These are phyloP conservation scores for Embidobia sp. DNA, from an alignment of 2,888 invertebrate species.

Conservation along the genomic window DNA sequence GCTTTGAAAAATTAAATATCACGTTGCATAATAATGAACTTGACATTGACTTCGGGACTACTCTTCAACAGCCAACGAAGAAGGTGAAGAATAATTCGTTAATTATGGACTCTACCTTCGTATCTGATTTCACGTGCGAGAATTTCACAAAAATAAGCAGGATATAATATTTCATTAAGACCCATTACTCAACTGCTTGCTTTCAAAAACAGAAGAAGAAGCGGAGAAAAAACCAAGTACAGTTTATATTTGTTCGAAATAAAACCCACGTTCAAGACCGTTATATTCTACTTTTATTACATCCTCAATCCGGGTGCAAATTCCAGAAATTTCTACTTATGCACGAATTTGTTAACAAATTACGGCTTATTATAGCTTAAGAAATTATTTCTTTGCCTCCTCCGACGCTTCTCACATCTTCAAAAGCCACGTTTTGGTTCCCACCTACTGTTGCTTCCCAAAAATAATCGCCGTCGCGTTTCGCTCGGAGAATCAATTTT, in stretches of 20 bases:
- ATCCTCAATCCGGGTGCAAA: constrained; percentile 12
- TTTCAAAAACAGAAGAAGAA: background rate
- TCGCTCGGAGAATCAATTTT: constrained; percentile 29
- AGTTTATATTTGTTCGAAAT: constrained; percentile 16
- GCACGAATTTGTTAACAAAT: constrained; percentile 32
- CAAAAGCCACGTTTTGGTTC: no score
- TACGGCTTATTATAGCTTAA: no score
- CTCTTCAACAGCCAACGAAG: background rate
- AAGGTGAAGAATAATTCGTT: background rate
- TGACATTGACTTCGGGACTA: background rate
- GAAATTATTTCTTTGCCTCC: no score
- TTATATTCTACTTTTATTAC: constrained; percentile 31
- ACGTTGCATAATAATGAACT: background rate
- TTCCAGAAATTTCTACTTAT: constrained; percentile 9
- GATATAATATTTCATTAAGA: constrained; percentile 23
- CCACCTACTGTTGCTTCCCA: no score
- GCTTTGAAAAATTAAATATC: background rate
- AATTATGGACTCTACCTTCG: background rate
- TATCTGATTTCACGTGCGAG: constrained; percentile 4
- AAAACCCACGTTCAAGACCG: constrained; percentile 32
- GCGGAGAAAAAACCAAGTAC: background rate
- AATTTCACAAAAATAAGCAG: background rate
- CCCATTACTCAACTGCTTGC: background rate
- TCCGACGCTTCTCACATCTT: no score
- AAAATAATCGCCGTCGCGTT: no score